Evolutionary conservation across 2,113 vertebrate genomes (phyloP).

Genomic region (Gracilinanus agilis): DNA sequence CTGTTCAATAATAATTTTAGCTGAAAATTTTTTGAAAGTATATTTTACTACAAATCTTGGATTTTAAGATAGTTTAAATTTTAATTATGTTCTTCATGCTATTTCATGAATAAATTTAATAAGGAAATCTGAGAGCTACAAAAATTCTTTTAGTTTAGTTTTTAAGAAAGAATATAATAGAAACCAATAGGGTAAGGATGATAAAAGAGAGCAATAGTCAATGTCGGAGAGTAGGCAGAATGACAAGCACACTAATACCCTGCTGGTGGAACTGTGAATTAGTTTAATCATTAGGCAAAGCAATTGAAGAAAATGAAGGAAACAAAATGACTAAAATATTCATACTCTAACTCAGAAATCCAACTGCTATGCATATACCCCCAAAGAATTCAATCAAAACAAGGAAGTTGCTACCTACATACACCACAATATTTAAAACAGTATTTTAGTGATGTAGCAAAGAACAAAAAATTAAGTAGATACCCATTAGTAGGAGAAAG

Average conservation of each 20-base stretch:
- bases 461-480: not conserved
- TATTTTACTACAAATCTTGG: not conserved
- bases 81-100: not conserved
- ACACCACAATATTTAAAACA: not conserved
- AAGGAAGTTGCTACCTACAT: not conserved
- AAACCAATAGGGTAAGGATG: not conserved
- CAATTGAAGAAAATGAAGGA: not conserved
- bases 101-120: not conserved
- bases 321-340: not conserved
- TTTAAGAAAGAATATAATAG: slow-evolving; percentile 29
- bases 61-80: not conserved
- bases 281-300: not conserved
- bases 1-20: no score
- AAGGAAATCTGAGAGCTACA: not conserved
- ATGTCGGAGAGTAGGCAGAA: not conserved
- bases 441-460: not conserved
- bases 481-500: not conserved
- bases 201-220: not conserved
- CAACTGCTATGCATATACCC: not conserved
- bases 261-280: not conserved
- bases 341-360: not conserved
- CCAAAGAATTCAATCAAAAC: not conserved
- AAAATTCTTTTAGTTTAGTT: not conserved
- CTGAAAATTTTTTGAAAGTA: no score
- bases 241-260: not conserved